A percentile compares a stretch with the other conserved stretches of the same genome.
These are phyloP conservation scores for Auanema freiburgensis DNA, from an alignment of 2,888 invertebrate genomes.

Conservation along the genomic window DNA sequence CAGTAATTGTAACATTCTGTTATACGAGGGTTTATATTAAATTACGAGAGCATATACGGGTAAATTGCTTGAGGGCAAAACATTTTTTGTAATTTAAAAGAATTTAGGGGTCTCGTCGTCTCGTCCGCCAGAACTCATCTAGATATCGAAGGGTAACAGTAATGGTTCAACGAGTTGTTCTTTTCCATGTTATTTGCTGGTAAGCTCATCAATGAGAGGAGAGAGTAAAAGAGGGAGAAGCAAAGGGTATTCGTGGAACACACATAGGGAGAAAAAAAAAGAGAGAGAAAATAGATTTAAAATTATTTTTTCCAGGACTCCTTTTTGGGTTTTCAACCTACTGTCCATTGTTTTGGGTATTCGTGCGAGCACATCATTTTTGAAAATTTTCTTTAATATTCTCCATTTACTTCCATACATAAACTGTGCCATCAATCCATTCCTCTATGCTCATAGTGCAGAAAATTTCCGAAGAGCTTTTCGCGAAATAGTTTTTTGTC, in stretches of 20 bases:
- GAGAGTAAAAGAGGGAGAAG: background rate
- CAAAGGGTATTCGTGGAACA: background rate
- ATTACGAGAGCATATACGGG: slow-evolving; percentile 53
- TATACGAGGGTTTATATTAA: slow-evolving; percentile 62
- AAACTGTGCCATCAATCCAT: slow-evolving; percentile 63
- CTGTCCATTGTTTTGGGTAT: slow-evolving; percentile 57
- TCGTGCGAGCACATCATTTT: slow-evolving; percentile 55
- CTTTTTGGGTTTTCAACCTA: slow-evolving; percentile 63
- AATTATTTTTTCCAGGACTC: slow-evolving; percentile 42
- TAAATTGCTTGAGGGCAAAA: background rate
- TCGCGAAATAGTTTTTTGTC: slow-evolving; percentile 49
- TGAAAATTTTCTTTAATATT: slow-evolving; percentile 60
- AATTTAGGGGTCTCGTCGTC: slow-evolving; percentile 45
- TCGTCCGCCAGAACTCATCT: slow-evolving; percentile 51
- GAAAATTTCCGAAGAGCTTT: slow-evolving; percentile 62
- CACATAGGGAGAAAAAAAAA: background rate
- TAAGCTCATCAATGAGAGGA: slow-evolving; percentile 26
- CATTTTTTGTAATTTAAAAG: background rate
- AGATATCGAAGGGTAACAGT: slow-evolving; percentile 62
- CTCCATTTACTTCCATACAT: slow-evolving; percentile 62
- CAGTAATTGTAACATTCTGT: slow-evolving; percentile 56
- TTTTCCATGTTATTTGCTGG: slow-evolving; percentile 63
- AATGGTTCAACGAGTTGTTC: slow-evolving; percentile 61
- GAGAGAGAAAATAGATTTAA: background rate
- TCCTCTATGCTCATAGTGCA: slow-evolving; percentile 57